These are phyloP conservation scores for Trogon melanurus DNA, from an alignment of 2,113 vertebrate species.

Conservation along the genomic window DNA sequence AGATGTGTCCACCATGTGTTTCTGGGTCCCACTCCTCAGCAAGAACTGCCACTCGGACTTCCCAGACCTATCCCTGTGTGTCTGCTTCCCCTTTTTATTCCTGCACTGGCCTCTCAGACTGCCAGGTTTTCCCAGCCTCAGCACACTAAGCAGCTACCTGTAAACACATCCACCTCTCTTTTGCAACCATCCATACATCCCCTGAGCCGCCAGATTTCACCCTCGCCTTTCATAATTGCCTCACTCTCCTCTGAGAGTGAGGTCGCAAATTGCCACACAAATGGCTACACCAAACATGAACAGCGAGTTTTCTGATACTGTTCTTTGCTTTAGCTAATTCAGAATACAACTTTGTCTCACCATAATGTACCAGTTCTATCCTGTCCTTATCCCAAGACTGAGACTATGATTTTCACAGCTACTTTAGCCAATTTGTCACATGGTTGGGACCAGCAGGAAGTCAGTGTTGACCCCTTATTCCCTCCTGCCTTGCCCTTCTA, in stretches of 20 bases:
- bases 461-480: not conserved
- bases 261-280: not conserved
- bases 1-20: not conserved
- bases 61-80: rapidly evolving
- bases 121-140: not conserved
- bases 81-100: not conserved
- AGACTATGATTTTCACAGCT: not conserved
- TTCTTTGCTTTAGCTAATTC: not conserved
- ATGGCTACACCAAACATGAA: not conserved
- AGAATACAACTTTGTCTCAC: not conserved
- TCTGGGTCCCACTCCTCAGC: not conserved
- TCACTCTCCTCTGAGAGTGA: not conserved
- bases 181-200: not conserved
- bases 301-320: not conserved
- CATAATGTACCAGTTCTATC: rapidly evolving
- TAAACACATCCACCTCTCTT: not conserved
- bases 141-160: not conserved
- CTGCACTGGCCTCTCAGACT: not conserved
- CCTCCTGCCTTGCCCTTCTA: not conserved
- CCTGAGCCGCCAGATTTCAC: not conserved
- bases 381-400: not conserved
- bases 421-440: not conserved
- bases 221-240: not conserved
- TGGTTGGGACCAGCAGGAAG: not conserved
- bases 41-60: not conserved